phyloP scores from a whole-genome alignment of 1,140 invertebrate species.

The Magallana gigas region DNA sequence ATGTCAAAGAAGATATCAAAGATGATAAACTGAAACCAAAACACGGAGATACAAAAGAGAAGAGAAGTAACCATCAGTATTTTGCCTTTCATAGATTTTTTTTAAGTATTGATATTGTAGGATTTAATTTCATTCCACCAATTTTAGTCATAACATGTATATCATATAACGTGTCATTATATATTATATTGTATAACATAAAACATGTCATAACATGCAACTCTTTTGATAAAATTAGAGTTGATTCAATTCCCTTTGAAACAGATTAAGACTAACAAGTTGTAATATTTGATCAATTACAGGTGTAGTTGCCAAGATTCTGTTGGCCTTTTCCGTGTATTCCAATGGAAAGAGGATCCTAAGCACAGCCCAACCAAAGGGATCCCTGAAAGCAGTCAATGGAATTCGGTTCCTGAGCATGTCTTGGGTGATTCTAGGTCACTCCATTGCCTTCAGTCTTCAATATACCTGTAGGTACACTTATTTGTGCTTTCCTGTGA shows the following conservation, averaged over 20 bases:
- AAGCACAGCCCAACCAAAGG: conserved; percentile 7
- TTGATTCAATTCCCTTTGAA: too few relatives aligned
- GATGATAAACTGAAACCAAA: neutral
- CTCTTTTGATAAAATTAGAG: too few relatives aligned
- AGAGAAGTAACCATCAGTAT: neutral
- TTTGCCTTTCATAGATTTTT: too few relatives aligned
- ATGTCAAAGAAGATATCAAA: neutral
- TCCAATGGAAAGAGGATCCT: conserved; percentile 10
- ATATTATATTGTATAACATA: too few relatives aligned
- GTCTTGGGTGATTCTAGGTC: neutral
- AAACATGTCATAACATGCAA: neutral
- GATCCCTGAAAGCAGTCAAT: neutral
- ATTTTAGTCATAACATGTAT: too few relatives aligned
- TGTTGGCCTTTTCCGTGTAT: conserved; percentile 22
- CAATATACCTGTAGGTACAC: neutral
- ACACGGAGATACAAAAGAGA: neutral
- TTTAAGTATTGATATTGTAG: too few relatives aligned
- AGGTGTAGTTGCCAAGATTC: neutral
- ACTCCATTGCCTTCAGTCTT: neutral
- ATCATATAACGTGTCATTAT: too few relatives aligned
- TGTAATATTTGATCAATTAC: neutral
- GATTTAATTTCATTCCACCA: too few relatives aligned
- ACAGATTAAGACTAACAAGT: neutral
- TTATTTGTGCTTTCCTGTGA: neutral
- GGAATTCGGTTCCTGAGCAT: conserved; percentile 10